Evolutionary conservation across 2,888 invertebrate species (phyloP).

Genomic region (Volucella bombylans): DNA sequence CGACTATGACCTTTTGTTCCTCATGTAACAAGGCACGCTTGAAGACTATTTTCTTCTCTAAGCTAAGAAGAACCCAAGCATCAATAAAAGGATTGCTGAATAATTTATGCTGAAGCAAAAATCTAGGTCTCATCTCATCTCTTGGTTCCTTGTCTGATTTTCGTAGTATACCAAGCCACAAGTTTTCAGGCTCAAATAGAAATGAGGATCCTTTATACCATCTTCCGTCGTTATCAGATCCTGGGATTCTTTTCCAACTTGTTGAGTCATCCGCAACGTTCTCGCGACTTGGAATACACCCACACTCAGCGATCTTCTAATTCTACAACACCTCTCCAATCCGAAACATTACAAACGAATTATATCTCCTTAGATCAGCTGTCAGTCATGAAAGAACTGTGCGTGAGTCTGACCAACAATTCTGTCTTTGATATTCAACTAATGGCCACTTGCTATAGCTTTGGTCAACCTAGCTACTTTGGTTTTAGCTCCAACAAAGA

Average conservation of each 20-base stretch:
- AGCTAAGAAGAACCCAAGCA: no score
- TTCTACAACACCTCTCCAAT: constrained; percentile 63
- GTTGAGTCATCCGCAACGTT: constrained; percentile 35
- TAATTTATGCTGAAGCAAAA: neutral
- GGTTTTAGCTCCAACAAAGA: constrained; percentile 72
- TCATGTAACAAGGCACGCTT: neutral
- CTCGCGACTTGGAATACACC: constrained; percentile 16
- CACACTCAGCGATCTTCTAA: constrained; percentile 1
- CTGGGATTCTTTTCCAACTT: constrained; percentile 16
- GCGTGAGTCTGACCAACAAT: constrained; percentile 61
- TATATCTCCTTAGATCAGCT: constrained; percentile 25
- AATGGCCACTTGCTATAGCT: constrained; percentile 21
- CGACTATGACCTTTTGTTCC: neutral
- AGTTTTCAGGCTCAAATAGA: constrained; percentile 13
- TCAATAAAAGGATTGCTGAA: neutral
- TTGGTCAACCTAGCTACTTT: constrained; percentile 69
- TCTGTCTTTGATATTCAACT: constrained; percentile 1
- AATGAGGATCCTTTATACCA: constrained; percentile 61
- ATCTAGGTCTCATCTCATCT: constrained; percentile 17
- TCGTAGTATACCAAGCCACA: neutral
- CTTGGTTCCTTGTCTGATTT: neutral
- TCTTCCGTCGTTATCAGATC: neutral
- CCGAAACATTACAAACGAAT: constrained; percentile 72
- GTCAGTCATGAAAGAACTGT: neutral
- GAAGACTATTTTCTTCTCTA: neutral